These are phyloP conservation scores for Rhinoptilus africanus DNA, from an alignment of 2,113 vertebrate species.

Conservation along the genomic window DNA sequence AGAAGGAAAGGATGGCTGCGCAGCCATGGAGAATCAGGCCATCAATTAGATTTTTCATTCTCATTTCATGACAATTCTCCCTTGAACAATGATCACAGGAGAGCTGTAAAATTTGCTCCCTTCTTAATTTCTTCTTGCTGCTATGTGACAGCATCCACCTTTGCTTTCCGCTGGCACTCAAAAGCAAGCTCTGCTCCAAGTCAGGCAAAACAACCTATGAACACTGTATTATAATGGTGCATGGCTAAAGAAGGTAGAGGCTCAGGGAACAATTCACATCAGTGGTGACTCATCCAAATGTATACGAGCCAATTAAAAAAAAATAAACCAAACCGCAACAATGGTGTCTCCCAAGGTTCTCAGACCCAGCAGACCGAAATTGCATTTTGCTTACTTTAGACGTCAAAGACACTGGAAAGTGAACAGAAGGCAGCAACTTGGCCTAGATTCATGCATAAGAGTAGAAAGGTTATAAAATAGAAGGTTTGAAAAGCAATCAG, in stretches of 20 bases:
- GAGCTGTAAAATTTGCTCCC: constrained; percentile 28
- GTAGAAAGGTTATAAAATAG: constrained; percentile 62
- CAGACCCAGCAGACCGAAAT: not conserved
- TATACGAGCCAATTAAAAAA: constrained; percentile 40
- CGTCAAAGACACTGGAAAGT: constrained; percentile 13
- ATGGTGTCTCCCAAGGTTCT: not conserved
- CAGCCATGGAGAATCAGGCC: constrained; percentile 46
- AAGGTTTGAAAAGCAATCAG: constrained; percentile 70
- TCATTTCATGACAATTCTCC: constrained; percentile 29
- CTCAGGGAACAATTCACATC: not conserved
- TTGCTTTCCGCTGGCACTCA: not conserved
- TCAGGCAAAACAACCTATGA: not conserved
- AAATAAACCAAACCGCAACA: not conserved
- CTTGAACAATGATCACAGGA: constrained; percentile 18
- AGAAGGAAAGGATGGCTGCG: constrained; percentile 13
- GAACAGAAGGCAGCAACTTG: constrained; percentile 45
- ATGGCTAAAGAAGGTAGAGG: not conserved
- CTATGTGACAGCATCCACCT: not conserved
- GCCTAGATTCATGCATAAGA: constrained; percentile 61
- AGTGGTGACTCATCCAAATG: not conserved
- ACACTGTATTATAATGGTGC: not conserved
- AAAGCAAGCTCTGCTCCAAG: not conserved
- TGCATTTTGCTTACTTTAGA: constrained; percentile 58
- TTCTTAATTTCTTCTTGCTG: constrained; percentile 3
- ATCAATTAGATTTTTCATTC: constrained; percentile 51